Conservation (phyloP, 2,113 vertebrate genomes). For the Hemichromis elongatus region DNA sequence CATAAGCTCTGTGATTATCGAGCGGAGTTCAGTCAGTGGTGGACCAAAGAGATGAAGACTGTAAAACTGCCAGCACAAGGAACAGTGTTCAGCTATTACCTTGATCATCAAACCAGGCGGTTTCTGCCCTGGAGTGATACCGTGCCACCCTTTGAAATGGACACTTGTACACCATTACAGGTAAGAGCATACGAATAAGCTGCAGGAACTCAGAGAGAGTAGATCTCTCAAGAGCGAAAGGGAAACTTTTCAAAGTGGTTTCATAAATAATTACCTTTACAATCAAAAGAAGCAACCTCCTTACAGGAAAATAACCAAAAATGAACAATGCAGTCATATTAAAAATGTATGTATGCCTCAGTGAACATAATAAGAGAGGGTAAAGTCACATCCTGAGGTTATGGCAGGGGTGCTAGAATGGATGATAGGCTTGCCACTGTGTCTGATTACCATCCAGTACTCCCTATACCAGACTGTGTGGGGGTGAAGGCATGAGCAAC, state of each 20-base stretch:
- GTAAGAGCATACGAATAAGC: slow-evolving; percentile 1
- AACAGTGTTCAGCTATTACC: slow-evolving; percentile 83
- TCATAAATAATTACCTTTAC: slow-evolving; percentile 17
- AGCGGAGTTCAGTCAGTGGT: slow-evolving; percentile 80
- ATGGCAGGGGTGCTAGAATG: slow-evolving; percentile 61
- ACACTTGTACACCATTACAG: slow-evolving; percentile 65
- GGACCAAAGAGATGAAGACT: slow-evolving; percentile 80
- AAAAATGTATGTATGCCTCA: slow-evolving; percentile 59
- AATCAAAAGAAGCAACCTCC: slow-evolving; percentile 15
- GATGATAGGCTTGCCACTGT: slow-evolving; percentile 68
- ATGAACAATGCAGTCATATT: slow-evolving; percentile 61
- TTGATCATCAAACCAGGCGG: slow-evolving; percentile 74
- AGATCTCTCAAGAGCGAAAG: background rate
- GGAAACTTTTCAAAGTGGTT: slow-evolving; percentile 28
- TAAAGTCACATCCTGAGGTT: slow-evolving; percentile 64
- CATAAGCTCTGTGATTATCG: slow-evolving; percentile 76
- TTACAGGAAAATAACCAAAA: slow-evolving; percentile 56
- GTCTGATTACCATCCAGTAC: slow-evolving; percentile 68
- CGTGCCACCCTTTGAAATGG: slow-evolving; percentile 66
- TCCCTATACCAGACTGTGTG: slow-evolving; percentile 64
- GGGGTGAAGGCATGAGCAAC: slow-evolving; percentile 69
- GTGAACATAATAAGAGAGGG: slow-evolving; percentile 68
- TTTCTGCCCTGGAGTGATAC: slow-evolving; percentile 73
- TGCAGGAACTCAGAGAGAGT: background rate
- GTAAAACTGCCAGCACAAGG: slow-evolving; percentile 77